Percentiles rank a stretch among this genome's conserved stretches.
Conservation (phyloP, 2,797 vertebrate species). For the Sebastes wilsoni region DNA sequence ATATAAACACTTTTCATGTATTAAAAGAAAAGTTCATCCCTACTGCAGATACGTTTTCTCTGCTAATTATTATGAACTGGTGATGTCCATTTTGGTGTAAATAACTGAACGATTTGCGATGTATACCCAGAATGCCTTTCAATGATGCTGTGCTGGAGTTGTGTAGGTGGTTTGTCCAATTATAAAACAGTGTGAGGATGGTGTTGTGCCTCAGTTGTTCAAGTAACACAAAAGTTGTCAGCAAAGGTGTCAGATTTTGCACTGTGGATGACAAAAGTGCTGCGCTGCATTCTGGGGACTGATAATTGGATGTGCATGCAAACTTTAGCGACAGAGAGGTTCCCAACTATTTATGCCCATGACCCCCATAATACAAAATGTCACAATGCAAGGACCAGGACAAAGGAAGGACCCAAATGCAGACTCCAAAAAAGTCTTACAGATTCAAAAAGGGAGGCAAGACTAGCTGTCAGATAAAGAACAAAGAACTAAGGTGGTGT, state of each 20-base stretch:
- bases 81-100: not conserved
- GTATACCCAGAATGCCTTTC: not conserved
- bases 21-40: not conserved
- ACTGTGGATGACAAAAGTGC: not conserved
- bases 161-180: not conserved
- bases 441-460: not conserved
- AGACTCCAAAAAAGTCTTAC: too few species aligned
- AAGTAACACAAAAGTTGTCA: not conserved
- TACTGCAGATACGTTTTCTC: not conserved
- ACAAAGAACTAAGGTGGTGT: too few species aligned
- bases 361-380: not conserved
- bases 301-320: not conserved
- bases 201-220: not conserved
- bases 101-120: not conserved
- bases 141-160: not conserved
- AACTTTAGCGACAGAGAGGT: not conserved
- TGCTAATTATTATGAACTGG: not conserved
- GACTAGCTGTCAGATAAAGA: too few species aligned
- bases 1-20: not conserved
- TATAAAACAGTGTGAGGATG: not conserved
- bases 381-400: too few species aligned
- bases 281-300: not conserved
- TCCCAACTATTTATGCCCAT: not conserved
- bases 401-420: too few species aligned
- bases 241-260: not conserved